phyloP scores from a whole-genome alignment of 2,888 invertebrate species.

The Pammene aurita region DNA sequence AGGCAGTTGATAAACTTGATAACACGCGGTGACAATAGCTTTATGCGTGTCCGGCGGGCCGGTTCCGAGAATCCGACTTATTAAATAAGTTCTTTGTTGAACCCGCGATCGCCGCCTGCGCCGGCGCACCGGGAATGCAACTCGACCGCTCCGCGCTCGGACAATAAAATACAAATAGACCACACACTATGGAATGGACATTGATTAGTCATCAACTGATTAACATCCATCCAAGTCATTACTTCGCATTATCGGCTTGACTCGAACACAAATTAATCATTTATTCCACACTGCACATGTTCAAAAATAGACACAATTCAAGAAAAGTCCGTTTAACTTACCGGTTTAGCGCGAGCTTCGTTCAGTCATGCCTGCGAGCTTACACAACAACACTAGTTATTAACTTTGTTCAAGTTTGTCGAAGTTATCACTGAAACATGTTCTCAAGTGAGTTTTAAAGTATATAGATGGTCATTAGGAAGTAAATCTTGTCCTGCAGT shows the following conservation, averaged over 20 bases:
- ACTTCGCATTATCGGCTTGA: constrained; percentile 15
- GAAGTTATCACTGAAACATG: constrained; percentile 57
- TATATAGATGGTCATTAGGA: constrained; percentile 50
- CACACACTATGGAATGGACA: constrained; percentile 29
- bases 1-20: constrained; percentile 22
- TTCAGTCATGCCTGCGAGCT: constrained; percentile 70
- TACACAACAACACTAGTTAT: constrained; percentile 59
- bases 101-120: constrained; percentile 46
- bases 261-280: constrained; percentile 13
- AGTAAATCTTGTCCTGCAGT: constrained; percentile 55
- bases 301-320: constrained; percentile 56
- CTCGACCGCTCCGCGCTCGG: constrained; percentile 39
- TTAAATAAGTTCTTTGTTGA: constrained; percentile 61
- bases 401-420: constrained; percentile 70
- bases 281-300: constrained; percentile 41
- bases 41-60: constrained; percentile 55
- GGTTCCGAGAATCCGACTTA: constrained; percentile 65
- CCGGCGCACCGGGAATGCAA: constrained; percentile 48
- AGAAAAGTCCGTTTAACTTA: constrained; percentile 75
- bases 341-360: constrained; percentile 76
- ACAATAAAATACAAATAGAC: constrained; percentile 40
- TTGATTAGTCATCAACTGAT: constrained; percentile 39
- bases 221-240: constrained; percentile 17
- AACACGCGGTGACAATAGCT: constrained; percentile 56
- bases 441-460: constrained; percentile 52